Conservation (phyloP, 2,113 vertebrate genomes). For the Atherinomorus stipes region DNA sequence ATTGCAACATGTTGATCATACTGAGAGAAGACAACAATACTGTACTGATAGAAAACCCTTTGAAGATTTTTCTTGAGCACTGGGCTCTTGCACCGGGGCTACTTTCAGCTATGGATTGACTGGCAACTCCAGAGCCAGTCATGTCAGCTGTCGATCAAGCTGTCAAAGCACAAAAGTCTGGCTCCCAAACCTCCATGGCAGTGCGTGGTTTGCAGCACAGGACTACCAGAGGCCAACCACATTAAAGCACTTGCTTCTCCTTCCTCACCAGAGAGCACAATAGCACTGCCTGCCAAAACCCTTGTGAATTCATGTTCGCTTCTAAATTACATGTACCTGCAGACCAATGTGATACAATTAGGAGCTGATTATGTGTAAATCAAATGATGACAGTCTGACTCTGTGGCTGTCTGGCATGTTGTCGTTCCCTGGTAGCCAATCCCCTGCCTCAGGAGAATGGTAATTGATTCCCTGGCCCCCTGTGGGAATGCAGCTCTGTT, state of each 20-base stretch:
- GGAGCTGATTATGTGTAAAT: constrained; percentile 76
- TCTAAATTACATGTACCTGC: constrained; percentile 64
- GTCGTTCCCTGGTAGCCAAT: constrained; percentile 90
- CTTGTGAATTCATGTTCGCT: constrained; percentile 62
- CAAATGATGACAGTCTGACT: constrained; percentile 70
- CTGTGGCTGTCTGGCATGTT: constrained; percentile 88
- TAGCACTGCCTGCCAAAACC: constrained; percentile 51
- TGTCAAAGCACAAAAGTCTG: constrained; percentile 58
- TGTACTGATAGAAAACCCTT: constrained; percentile 36
- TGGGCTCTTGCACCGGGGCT: constrained; percentile 58
- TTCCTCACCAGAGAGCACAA: constrained; percentile 66
- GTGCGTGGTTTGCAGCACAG: constrained; percentile 37
- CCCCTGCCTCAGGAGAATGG: constrained; percentile 92
- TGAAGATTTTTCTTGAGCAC: constrained; percentile 44
- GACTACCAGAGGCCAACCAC: constrained; percentile 53
- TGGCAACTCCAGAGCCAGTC: constrained; percentile 71
- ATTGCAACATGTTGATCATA: constrained; percentile 46
- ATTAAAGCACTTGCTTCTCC: constrained; percentile 66
- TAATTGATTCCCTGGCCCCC: constrained; percentile 95
- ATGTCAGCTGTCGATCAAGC: constrained; percentile 82
- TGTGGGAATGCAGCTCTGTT: constrained; percentile 88
- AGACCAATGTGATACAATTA: constrained; percentile 75
- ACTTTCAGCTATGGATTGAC: constrained; percentile 65
- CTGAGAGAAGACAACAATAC: constrained; percentile 39
- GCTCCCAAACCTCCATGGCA: constrained; percentile 49